Base-by-base conservation (phyloP, 2,797 vertebrate genomes). In the Danio aesculapii region DNA sequence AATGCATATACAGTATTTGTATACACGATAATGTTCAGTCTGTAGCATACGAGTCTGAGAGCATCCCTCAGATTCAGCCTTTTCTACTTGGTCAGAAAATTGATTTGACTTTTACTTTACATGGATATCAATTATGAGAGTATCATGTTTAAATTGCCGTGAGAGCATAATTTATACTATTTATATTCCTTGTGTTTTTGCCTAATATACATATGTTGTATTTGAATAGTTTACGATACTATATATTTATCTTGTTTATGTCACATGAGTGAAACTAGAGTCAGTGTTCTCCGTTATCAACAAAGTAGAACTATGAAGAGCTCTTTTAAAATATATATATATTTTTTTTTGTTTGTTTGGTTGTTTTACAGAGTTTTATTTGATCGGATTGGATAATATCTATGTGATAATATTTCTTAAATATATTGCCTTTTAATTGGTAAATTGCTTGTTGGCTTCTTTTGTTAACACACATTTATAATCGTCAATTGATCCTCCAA, bases 221-320 rank as follows among this genome's bases (percentile, higher is more conserved):
- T 79, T 72, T 71, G 57, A 44, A 63, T 63, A 44, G 50, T 63
- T 53, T 79, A 62, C 59, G 53, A 58, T 70, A 53, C 47, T 79
- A 72, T 52, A 61, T 52, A 71, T 71, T 71, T 79, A 79, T 72
- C 47, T 55, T 70, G 67, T 79, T 79, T 71, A 69, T 79, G 47
- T 47, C 52, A 62, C 47, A 53, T 17, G 9, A 30, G 8, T 72
- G 50, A 68, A 79, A 63, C 47, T 19, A 61, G 53, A 55, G 19
- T 57, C 4, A 17, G 10, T 64, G 39, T 46, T 66, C 9, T 11
- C n/a, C n/a, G n/a, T 68, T 68, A 47, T 12, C 9, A 39, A 78
- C 30, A 52, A 41, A 53, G 50, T 41, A 61, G 17, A 9, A 44
- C n/a, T 7, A 44, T 72, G 16, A 57, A n/a, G 52, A 72, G 30